Base-by-base conservation (phyloP, 2,113 vertebrate species). In the Sebastes fasciatus region DNA sequence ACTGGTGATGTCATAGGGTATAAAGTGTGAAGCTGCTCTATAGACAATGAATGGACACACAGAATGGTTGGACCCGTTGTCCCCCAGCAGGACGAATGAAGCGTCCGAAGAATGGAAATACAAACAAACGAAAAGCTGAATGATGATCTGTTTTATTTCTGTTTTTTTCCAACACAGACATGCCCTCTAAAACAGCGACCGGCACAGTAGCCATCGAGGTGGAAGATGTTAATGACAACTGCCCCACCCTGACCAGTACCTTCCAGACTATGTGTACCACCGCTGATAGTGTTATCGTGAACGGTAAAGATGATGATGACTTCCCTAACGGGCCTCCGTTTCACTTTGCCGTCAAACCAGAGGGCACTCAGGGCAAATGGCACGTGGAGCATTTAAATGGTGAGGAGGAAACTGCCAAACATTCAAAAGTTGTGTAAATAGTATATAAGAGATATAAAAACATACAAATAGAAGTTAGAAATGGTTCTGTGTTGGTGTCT, bases 191-290 rank as follows among this genome's bases (percentile, higher is more conserved):
- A 94, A 98, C 98, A 0, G 91, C 95, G 82, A 99, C 98, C 0
- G 98, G 98, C 54, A 99, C 96, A 0, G 63, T 99, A 0, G 78
- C 94, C 26, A 95, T 99, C 87, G 88, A 94, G 1, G 96, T 99
- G 42, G 80, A 93, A 74, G 97, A 99, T 90, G 89, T 88, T 48
- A 99, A 99, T 83, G 97, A 99, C 93, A 95, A 98, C 73, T 99
- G 98, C 81, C 98, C 98, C 3, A 79, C 52, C 6, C 89, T 99
- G 80, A 90, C 91, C 11, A 93, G 94, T 23, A 63, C 86, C 0
- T 10, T 85, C 1, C 90, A 86, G 63, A 94, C 46, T 0, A 40
- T 98, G 34, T 99, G 98, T 64, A 92, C 93, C 6, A 62, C 94
- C 0, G 21, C 68, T 4, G 76, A 90, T 0, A 88, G 87, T 1